Base-by-base conservation (phyloP, 2,113 vertebrate species). In the Colistium nudipinnis region DNA sequence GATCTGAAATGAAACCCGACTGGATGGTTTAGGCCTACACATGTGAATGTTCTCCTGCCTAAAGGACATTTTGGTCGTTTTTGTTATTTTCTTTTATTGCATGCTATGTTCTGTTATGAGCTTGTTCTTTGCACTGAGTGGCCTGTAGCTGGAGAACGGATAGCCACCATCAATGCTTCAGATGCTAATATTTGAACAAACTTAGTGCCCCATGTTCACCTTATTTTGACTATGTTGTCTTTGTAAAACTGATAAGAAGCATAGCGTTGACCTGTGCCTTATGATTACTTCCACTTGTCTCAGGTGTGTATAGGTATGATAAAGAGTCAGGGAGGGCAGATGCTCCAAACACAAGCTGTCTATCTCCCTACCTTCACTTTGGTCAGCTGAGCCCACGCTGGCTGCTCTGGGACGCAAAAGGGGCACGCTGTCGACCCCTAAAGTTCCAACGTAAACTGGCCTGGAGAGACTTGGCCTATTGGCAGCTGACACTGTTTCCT, bases 331-430 rank as follows among this genome's bases (percentile, higher is more conserved):
- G 88, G 25, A 84, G 91, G 25, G 90, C 91, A 0, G 93, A 92
- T 63, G 76, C 70, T 16, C 86, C 90, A 2, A 92, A 93, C 66
- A 93, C 93, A 54, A 93, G 92, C 85, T 80, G 70, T 25, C 55
- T 93, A 72, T 92, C 93, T n/a, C 93, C 90, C 1, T 93, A 92
- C 79, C 85, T 94, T 52, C 92, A 93, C 47, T 92, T 91, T 48
- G 90, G 93, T 49, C 91, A 93, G 76, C 82, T 92, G 30, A 92
- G 90, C 63, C 89, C 89, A 41, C 86, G 90, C 25, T 90, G 86
- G 88, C 54, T 92, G 1, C 47, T 92, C 49, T 91, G 88, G 89
- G 89, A 90, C 8, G 83, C 91, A 41, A 89, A 90, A 66, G 84
- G 62, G 52, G 90, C 89, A 1, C 67, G 67, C 33, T 92, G 88